These are phyloP conservation scores for Bos javanicus DNA, from an alignment of 2,113 vertebrate species.

Conservation along the genomic window DNA sequence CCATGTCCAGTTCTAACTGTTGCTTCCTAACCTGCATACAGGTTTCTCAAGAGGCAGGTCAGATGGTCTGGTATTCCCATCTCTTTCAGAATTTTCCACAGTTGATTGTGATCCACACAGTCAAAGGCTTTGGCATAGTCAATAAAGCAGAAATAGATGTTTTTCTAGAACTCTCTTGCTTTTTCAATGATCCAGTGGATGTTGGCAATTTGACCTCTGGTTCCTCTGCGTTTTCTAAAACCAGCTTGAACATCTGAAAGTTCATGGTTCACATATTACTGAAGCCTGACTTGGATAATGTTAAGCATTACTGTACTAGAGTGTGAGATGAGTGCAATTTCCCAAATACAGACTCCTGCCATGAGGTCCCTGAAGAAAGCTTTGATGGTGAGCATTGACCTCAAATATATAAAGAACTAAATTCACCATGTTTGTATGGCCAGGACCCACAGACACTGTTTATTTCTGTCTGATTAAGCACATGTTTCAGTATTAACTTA, in stretches of 20 bases:
- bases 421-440: not conserved
- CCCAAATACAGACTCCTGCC: not conserved
- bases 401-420: conserved; percentile 50
- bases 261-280: not conserved
- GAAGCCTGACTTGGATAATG: not conserved
- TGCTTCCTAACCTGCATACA: not conserved
- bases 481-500: conserved; percentile 8
- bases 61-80: not conserved
- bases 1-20: not conserved
- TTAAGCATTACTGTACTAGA: not conserved
- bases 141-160: not conserved
- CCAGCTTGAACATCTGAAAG: not conserved
- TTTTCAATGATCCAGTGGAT: not conserved
- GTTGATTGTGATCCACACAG: not conserved
- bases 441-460: not conserved
- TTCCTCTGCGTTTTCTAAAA: not conserved
- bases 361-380: conserved; percentile 8
- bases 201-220: not conserved
- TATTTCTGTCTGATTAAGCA: conserved; percentile 24
- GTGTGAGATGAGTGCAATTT: not conserved
- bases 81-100: not conserved
- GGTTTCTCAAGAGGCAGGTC: not conserved
- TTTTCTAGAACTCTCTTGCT: not conserved
- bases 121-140: not conserved
- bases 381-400: not conserved